A percentile compares a stretch with the other conserved stretches of the same genome.
Evolutionary conservation across 2,888 invertebrate genomes (phyloP).

Genomic region (Lymantria monacha): DNA sequence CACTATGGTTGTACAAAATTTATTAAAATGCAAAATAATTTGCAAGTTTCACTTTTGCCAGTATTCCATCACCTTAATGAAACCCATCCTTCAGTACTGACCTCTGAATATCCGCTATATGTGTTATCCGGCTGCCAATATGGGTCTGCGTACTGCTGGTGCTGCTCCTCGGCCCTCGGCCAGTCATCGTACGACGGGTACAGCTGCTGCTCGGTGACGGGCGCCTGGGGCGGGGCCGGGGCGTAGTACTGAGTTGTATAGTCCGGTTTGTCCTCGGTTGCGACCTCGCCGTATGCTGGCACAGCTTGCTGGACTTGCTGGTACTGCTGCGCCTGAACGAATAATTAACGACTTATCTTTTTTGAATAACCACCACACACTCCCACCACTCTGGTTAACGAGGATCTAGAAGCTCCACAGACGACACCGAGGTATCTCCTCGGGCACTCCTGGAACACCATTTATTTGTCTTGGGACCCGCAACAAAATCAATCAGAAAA

Average conservation of each 20-base stretch:
- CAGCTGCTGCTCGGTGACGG: conserved; percentile 12
- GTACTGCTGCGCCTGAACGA: conserved; percentile 37
- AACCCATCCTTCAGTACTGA: conserved; percentile 24
- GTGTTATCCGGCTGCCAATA: conserved; percentile 51
- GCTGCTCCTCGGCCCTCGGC: conserved; percentile 35
- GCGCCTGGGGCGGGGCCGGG: conserved; percentile 25
- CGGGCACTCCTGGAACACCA: no score
- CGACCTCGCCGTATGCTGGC: conserved; percentile 30
- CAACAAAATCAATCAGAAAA: no score
- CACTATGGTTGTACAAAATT: no score
- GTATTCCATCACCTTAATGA: no score
- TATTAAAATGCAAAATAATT: no score
- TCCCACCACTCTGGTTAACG: no score
- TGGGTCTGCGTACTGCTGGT: conserved; percentile 44
- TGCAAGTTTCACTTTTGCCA: no score
- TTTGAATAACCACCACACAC: no score
- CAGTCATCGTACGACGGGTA: conserved; percentile 33
- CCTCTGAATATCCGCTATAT: conserved; percentile 53
- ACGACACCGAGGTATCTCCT: no score
- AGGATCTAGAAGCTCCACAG: no score
- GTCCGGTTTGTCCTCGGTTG: conserved; percentile 36
- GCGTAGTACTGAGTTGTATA: conserved; percentile 42
- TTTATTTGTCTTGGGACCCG: no score
- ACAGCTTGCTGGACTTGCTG: conserved; percentile 25
- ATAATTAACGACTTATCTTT: no score